These are phyloP conservation scores for Blomia tropicalis DNA, from an alignment of 2,888 invertebrate species.

Conservation along the genomic window DNA sequence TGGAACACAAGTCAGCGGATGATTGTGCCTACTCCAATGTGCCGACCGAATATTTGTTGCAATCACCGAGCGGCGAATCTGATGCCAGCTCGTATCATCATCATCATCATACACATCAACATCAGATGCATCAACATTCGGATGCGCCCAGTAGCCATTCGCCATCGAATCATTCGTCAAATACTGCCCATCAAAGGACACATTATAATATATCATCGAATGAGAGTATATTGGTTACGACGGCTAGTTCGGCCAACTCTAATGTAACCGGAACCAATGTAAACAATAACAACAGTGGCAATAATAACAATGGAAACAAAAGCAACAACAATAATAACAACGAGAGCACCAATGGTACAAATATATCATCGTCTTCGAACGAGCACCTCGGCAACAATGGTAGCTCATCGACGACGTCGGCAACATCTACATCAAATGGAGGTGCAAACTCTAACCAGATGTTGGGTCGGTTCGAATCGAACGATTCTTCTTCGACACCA, in stretches of 20 bases:
- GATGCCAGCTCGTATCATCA: not conserved
- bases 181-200: constrained; percentile 11
- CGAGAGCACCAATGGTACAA: no score
- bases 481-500: not conserved
- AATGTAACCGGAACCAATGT: not conserved
- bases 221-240: not conserved
- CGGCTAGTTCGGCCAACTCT: not conserved
- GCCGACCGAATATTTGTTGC: constrained; percentile 2
- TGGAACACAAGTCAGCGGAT: not conserved
- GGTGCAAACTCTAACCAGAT: not conserved
- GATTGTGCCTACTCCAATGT: not conserved
- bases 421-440: not conserved
- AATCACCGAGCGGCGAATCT: not conserved
- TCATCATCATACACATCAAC: constrained; percentile 4
- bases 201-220: not conserved
- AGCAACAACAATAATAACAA: not conserved
- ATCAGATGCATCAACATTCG: not conserved
- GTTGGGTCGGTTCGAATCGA: not conserved
- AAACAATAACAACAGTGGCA: not conserved
- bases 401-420: not conserved
- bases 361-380: no score
- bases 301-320: not conserved
- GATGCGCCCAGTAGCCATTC: not conserved
- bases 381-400: no score
- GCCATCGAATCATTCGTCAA: not conserved